phyloP scores from a whole-genome alignment of 1,140 invertebrate genomes.

The Samia ricini region DNA sequence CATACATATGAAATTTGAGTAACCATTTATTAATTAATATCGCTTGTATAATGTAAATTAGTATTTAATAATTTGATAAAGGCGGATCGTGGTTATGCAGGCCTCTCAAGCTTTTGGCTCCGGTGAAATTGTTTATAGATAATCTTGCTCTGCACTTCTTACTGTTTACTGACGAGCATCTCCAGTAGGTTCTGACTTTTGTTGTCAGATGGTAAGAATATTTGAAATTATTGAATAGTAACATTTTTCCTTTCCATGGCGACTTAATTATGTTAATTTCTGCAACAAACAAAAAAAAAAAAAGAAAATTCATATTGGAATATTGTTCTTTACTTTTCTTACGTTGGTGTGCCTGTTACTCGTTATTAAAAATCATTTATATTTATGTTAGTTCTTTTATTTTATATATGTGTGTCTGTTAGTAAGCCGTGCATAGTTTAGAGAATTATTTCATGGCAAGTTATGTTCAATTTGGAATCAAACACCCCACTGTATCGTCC shows the following conservation, averaged over 20 bases:
- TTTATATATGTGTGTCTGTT: neutral
- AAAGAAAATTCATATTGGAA: neutral
- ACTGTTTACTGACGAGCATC: conserved; percentile 11
- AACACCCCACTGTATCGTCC: too few relatives aligned
- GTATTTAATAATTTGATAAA: neutral
- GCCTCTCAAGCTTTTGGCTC: neutral
- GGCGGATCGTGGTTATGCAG: conserved; percentile 7
- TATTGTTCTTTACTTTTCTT: too few relatives aligned
- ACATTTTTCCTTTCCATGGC: neutral
- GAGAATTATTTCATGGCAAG: too few relatives aligned
- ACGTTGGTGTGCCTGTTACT: too few relatives aligned
- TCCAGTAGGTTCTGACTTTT: conserved; percentile 1
- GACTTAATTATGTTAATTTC: neutral
- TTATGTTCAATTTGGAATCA: too few relatives aligned
- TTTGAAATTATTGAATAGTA: neutral
- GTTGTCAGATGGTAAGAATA: neutral
- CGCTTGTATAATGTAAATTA: neutral
- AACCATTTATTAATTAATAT: neutral
- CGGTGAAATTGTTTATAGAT: neutral
- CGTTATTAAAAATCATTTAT: neutral
- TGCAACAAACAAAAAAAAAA: too few relatives aligned
- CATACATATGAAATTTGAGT: neutral
- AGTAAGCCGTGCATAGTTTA: too few relatives aligned
- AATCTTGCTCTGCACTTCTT: conserved; percentile 6
- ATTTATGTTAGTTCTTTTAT: neutral